A percentile compares a stretch with the other conserved stretches of the same genome.
Conservation (phyloP, 2,113 vertebrate species). For the Halcyon malimbica region DNA sequence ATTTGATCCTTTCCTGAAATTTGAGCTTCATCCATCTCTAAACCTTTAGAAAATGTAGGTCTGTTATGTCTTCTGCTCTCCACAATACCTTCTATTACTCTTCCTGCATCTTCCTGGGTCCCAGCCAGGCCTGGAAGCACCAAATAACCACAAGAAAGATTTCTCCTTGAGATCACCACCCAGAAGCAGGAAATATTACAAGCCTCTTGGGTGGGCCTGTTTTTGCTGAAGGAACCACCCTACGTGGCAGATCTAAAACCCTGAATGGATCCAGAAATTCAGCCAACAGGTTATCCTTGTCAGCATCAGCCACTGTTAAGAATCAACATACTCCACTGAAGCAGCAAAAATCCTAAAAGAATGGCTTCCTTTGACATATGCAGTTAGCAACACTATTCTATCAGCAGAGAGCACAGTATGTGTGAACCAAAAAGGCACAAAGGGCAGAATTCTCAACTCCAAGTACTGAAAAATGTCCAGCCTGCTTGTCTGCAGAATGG, state of each 20-base stretch:
- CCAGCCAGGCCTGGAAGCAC: slow-evolving; percentile 29
- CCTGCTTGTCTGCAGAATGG: background rate
- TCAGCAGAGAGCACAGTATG: background rate
- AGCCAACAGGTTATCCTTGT: background rate
- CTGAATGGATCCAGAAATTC: background rate
- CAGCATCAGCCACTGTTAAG: background rate
- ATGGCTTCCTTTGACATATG: background rate
- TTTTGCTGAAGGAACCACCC: background rate
- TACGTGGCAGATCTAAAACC: background rate
- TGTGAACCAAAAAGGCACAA: background rate
- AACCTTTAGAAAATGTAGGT: background rate
- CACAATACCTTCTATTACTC: background rate
- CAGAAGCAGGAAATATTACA: slow-evolving; percentile 3
- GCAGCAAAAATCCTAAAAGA: background rate
- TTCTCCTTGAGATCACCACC: slow-evolving; percentile 31
- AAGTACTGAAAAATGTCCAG: background rate
- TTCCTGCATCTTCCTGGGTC: background rate
- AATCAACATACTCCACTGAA: background rate
- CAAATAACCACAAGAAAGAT: slow-evolving; percentile 37
- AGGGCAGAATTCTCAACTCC: background rate
- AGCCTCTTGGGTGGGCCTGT: slow-evolving; percentile 9
- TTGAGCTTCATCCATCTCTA: background rate
- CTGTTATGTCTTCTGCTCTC: background rate
- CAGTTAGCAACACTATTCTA: background rate
- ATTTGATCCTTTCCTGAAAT: background rate